These are phyloP conservation scores for Scylla paramamosain DNA, from an alignment of 1,140 invertebrate species.

Conservation along the genomic window DNA sequence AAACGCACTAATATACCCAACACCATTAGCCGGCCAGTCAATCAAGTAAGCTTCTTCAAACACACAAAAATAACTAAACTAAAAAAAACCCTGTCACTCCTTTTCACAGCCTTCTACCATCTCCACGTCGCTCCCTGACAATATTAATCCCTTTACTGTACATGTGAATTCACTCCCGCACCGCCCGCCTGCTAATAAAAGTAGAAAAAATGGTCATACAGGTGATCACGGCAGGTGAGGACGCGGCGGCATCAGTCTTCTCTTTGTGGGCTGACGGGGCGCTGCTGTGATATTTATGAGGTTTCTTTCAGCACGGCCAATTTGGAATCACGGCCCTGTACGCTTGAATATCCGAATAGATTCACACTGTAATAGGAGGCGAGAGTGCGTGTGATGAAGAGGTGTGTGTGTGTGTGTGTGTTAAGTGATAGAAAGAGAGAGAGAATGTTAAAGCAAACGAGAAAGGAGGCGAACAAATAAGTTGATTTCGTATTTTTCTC, in stretches of 20 bases:
- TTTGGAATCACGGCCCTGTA: not conserved
- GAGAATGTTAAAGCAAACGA: not conserved
- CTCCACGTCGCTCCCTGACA: too few relatives aligned
- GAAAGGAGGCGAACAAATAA: too few relatives aligned
- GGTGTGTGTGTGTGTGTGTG: not conserved
- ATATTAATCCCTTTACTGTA: not conserved
- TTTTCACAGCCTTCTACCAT: too few relatives aligned
- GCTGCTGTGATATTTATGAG: conserved; percentile 2
- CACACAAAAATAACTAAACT: too few relatives aligned
- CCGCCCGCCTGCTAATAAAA: not conserved
- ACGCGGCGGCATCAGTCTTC: not conserved
- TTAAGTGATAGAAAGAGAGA: not conserved
- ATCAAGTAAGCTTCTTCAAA: too few relatives aligned
- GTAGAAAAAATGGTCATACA: not conserved
- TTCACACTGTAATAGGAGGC: not conserved
- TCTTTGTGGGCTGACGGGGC: conserved; percentile 36
- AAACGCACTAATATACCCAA: too few relatives aligned
- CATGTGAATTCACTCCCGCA: not conserved
- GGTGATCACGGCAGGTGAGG: not conserved
- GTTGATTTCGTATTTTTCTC: too few relatives aligned
- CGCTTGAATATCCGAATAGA: not conserved
- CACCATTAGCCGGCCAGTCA: too few relatives aligned
- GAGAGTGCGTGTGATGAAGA: not conserved
- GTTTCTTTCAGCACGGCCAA: not conserved
- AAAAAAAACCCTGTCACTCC: too few relatives aligned